Evolutionary conservation across 2,113 vertebrate genomes (phyloP), one percentile per base, ranked within the genome.

Genomic region (Echinops telfairi): DNA sequence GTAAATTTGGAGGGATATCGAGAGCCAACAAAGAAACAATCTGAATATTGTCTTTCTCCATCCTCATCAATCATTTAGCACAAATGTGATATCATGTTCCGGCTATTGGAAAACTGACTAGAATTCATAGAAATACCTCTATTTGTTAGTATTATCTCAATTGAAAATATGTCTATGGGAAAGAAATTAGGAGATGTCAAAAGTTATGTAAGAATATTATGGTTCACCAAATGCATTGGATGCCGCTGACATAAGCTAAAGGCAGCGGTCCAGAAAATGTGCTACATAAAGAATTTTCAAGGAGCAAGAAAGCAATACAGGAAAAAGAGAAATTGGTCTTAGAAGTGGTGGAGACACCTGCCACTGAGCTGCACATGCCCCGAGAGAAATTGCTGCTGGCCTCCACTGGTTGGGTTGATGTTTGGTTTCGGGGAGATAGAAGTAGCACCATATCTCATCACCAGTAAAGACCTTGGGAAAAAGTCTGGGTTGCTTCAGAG

Each of bases 31-130:
- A 10, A 58, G 27, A 31, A 95, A 29, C 27, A 22, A 53, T 11
- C 22, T 47, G 60, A 31, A 64, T 68, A 47, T 66, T 27, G 40
- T 84, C 5, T 86, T 93, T 60, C 33, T 86, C 33, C 38, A 15
- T 64, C 12, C 9, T 29, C 43, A 78, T 90, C 43, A 62, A 60
- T 79, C 33, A 93, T 77, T 89, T 77, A 36, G 43, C 33, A n/a
- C 36, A 81, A 81, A 91, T 81, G 89, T 87, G 66, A 36, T 81
- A 58, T 31, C 36, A 40, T 82, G 12, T 95, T 86, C 86, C 60
- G 77, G 40, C 47, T 77, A 10, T 66, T 82, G 12, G n/a, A 82
- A 90, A 62, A 83, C 3, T 78, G 75, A 89, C 81, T 86, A 83
- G 83, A 78, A 70, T 73, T 20, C 71, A 90, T 95, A 19, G 10